A percentile compares a stretch with the other conserved stretches of the same genome.
phyloP scores from a whole-genome alignment of 2,797 vertebrate genomes.

The Neoniphon sammara region DNA sequence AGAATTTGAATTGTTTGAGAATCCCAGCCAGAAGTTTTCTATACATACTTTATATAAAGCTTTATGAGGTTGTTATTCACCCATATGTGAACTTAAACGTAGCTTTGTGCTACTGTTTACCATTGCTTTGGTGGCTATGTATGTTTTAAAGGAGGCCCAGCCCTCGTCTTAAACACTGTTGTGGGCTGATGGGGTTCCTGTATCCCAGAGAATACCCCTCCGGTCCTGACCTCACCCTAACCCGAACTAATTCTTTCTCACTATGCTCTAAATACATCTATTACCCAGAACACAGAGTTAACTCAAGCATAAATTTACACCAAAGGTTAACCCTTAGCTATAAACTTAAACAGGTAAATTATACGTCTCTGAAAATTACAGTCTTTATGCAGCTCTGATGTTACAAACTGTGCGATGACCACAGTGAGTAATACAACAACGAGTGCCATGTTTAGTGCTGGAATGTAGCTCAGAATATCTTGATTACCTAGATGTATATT shows the following conservation, averaged over 20 bases:
- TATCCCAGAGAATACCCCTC: constrained; percentile 41
- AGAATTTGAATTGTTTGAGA: constrained; percentile 20
- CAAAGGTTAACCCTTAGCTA: constrained; percentile 67
- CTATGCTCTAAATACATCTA: constrained; percentile 45
- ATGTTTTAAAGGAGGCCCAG: constrained; percentile 30
- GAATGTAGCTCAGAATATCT: constrained; percentile 43
- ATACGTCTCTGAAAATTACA: constrained; percentile 73
- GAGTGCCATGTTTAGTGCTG: constrained; percentile 34
- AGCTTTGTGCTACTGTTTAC: constrained; percentile 35
- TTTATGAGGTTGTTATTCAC: constrained; percentile 24
- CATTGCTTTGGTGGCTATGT: constrained; percentile 7
- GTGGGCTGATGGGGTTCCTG: constrained; percentile 30
- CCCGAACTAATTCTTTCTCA: constrained; percentile 5
- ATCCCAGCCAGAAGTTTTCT: constrained; percentile 22
- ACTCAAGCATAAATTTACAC: constrained; percentile 62
- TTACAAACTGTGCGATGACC: constrained; percentile 76
- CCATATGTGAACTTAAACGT: constrained; percentile 31
- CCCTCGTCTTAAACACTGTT: constrained; percentile 43
- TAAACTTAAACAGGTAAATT: constrained; percentile 78
- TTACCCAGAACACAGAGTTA: constrained; percentile 51
- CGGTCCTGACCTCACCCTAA: constrained; percentile 26
- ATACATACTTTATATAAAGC: constrained; percentile 29
- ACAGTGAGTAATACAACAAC: constrained; percentile 71
- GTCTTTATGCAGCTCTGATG: constrained; percentile 75
- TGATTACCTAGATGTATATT: constrained; percentile 28